Conservation (phyloP, 35 echinoderm and acorn worm genomes). For the Holothuria glaberrima region DNA sequence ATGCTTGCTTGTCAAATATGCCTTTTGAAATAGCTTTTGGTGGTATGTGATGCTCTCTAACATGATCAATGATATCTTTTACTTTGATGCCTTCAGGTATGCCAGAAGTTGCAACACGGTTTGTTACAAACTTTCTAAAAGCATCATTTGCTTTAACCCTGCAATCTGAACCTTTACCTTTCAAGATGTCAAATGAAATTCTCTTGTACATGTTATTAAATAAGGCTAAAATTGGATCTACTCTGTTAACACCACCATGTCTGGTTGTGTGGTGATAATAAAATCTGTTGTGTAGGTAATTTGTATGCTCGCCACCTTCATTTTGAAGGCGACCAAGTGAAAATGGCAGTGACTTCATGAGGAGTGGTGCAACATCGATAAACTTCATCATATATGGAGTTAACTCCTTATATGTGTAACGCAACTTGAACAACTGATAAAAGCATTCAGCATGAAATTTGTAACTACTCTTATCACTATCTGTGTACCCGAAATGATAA, state of each 20-base stretch:
- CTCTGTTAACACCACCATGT: background rate
- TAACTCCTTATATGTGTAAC: background rate
- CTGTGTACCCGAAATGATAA: background rate
- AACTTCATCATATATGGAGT: constrained; percentile 60
- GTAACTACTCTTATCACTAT: background rate
- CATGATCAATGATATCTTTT: background rate
- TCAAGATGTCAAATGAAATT: background rate
- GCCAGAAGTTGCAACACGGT: background rate
- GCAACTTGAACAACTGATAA: background rate
- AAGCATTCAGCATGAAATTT: background rate
- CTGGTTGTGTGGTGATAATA: constrained; percentile 18
- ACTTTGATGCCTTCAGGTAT: background rate
- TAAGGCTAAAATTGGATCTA: background rate
- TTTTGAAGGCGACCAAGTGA: constrained; percentile 1
- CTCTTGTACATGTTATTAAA: background rate
- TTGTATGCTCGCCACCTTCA: constrained; percentile 24
- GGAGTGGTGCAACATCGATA: background rate
- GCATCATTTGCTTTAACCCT: background rate
- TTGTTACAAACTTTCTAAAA: background rate
- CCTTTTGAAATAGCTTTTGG: background rate
- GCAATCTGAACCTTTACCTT: background rate
- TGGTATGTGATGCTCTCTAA: background rate
- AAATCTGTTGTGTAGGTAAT: constrained; percentile 1
- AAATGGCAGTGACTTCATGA: background rate
- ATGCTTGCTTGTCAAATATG: background rate